Conservation (phyloP, 2,888 invertebrate genomes). For the Eilema griseolum region DNA sequence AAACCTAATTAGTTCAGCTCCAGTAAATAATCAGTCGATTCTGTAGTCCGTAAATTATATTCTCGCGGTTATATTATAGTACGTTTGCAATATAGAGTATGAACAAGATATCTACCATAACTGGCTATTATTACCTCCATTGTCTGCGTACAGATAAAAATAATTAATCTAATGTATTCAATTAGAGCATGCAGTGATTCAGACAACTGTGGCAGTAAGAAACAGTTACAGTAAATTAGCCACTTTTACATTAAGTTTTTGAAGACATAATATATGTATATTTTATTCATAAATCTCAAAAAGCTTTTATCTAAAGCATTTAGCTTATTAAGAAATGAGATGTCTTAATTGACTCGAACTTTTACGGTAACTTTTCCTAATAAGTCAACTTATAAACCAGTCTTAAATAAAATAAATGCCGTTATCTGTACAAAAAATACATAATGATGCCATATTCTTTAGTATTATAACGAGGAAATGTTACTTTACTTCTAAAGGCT, state of each 20-base stretch:
- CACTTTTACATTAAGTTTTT: slow-evolving; percentile 32
- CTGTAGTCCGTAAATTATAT: slow-evolving; percentile 49
- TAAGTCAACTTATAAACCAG: slow-evolving; percentile 55
- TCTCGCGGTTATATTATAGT: slow-evolving; percentile 36
- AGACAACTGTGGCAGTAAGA: slow-evolving; percentile 25
- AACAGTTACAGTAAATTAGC: slow-evolving; percentile 28
- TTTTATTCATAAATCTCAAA: slow-evolving; percentile 13
- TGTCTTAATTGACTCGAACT: slow-evolving; percentile 55
- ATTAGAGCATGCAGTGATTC: slow-evolving; percentile 32
- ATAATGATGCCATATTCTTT: slow-evolving; percentile 39
- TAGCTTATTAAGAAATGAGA: slow-evolving; percentile 48
- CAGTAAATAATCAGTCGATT: slow-evolving; percentile 49
- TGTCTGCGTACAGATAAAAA: slow-evolving; percentile 38
- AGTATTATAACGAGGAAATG: slow-evolving; percentile 44
- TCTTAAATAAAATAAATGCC: slow-evolving; percentile 56
- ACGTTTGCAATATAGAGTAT: slow-evolving; percentile 30
- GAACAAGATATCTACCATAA: slow-evolving; percentile 29
- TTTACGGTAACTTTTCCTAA: slow-evolving; percentile 52
- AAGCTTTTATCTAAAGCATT: slow-evolving; percentile 11
- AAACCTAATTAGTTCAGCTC: slow-evolving; percentile 52
- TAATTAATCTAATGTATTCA: slow-evolving; percentile 35
- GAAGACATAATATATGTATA: slow-evolving; percentile 12
- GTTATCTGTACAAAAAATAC: slow-evolving; percentile 39
- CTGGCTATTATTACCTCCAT: slow-evolving; percentile 27
- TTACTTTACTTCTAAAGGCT: slow-evolving; percentile 41